Evolutionary conservation across 2,888 invertebrate genomes (phyloP).

Genomic region (Aradus depressus): DNA sequence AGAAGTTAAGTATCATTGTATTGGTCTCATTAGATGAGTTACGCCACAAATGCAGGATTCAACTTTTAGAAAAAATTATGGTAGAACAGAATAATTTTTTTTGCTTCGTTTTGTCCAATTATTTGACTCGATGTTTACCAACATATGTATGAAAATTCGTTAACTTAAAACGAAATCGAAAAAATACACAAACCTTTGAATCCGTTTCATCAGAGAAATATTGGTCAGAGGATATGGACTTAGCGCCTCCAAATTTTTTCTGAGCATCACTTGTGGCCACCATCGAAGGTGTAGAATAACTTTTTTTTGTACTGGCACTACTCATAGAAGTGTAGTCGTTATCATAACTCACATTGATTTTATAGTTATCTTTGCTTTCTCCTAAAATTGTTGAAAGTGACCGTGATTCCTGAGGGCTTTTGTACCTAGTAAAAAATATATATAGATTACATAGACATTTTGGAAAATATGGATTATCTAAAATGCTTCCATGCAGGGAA

Average conservation of each 20-base stretch:
- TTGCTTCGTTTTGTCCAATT: too few relatives aligned
- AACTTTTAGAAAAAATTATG: too few relatives aligned
- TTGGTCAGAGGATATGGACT: constrained; percentile 95
- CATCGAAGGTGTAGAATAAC: constrained; percentile 2
- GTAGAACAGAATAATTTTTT: too few relatives aligned
- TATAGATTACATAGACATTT: background rate
- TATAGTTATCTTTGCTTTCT: constrained; percentile 22
- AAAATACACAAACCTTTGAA: constrained; percentile 35
- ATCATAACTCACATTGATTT: constrained; percentile 19
- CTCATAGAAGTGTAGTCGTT: background rate
- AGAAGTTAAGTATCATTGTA: too few relatives aligned
- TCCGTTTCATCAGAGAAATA: constrained; percentile 70
- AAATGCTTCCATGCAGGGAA: too few relatives aligned
- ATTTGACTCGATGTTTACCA: too few relatives aligned
- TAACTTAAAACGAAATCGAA: background rate
- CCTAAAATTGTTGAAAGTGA: constrained; percentile 15
- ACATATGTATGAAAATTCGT: too few relatives aligned
- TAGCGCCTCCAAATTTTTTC: constrained; percentile 93
- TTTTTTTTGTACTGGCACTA: constrained; percentile 1
- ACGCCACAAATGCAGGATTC: too few relatives aligned
- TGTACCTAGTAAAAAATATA: constrained; percentile 16
- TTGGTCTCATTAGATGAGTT: too few relatives aligned
- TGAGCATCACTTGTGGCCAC: constrained; percentile 56
- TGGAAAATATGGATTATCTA: too few relatives aligned
- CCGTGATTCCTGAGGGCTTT: constrained; percentile 19